Base-by-base conservation (phyloP, 2,888 invertebrate genomes). In the Platycheirus albimanus region DNA sequence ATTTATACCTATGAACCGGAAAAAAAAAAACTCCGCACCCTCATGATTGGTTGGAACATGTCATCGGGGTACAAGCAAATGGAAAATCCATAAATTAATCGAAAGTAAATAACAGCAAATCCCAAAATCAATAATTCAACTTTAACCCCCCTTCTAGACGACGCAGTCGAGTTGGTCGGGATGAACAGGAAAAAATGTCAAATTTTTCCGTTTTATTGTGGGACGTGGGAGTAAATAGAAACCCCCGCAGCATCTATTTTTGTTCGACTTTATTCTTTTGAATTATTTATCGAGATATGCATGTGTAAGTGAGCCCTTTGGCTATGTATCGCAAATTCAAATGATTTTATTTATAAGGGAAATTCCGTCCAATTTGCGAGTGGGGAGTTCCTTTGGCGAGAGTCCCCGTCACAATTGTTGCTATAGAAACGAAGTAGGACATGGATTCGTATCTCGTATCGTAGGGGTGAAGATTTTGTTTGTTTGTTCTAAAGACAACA, bases 61-160 rank as follows among this genome's bases (percentile, higher is more conserved):
- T 45, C 43, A 45, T n/a, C n/a, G n/a, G n/a, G n/a, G n/a, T 28
- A 41, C 61, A 43, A 61, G 61, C 17, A 61, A 61, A 45, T 61
- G 30, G 61, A 63, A 64, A 66, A 70, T 69, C 51, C 70, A 75
- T 81, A 76, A 81, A 81, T 76, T 81, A 76, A 76, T 76, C 80
- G 70, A 66, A 76, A 61, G 58, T 71, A 76, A 74, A 80, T 69
- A 74, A 47, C 17, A 20, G 56, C 54, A 33, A 74, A 74, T 63
- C 47, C 69, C 30, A 54, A 51, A 69, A 74, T 80, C 69, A 75
- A 74, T 79, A 79, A 75, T 80, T 75, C 79, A 80, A 58, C 69
- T 74, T 67, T 8, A 43, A 10, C 41, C 43, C 11, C 15, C n/a
- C n/a, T n/a, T n/a, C n/a, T n/a, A n/a, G n/a, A n/a, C n/a, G n/a